Evolutionary conservation across 1,140 invertebrate species (phyloP).

Genomic region (Lepidurus couesii): DNA sequence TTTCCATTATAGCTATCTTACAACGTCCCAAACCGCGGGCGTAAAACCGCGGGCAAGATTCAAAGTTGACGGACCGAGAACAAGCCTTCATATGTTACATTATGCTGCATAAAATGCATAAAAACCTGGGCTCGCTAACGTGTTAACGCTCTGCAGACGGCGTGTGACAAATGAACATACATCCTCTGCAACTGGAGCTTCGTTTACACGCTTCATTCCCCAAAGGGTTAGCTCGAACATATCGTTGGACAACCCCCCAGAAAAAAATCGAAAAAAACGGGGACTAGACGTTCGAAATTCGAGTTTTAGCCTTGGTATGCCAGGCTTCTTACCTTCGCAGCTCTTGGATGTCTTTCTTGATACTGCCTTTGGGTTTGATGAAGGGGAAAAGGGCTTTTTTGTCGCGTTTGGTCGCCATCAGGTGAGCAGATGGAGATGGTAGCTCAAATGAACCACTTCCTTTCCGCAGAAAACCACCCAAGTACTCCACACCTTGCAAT

Average conservation of each 20-base stretch:
- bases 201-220: no score
- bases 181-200: no score
- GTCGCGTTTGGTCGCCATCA: slow-evolving; percentile 34
- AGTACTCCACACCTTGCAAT: background rate
- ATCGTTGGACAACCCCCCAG: no score
- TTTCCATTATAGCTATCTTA: background rate
- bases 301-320: background rate
- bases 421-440: background rate
- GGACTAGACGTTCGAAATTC: background rate
- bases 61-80: background rate
- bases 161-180: no score
- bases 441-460: slow-evolving; percentile 11
- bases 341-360: slow-evolving; percentile 33
- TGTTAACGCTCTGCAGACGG: no score
- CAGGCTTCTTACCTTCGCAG: slow-evolving; percentile 26
- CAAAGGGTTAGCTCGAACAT: no score
- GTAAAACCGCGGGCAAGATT: background rate
- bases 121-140: no score
- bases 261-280: no score
- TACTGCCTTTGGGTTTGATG: slow-evolving; percentile 35
- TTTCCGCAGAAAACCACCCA: background rate
- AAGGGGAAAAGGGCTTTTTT: slow-evolving; percentile 33
- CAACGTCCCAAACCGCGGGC: background rate
- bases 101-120: no score
- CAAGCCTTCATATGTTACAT: background rate